Percentiles rank a stretch among this genome's conserved stretches.
Conservation (phyloP, 2,888 invertebrate genomes). For the Drosophila crucigera region DNA sequence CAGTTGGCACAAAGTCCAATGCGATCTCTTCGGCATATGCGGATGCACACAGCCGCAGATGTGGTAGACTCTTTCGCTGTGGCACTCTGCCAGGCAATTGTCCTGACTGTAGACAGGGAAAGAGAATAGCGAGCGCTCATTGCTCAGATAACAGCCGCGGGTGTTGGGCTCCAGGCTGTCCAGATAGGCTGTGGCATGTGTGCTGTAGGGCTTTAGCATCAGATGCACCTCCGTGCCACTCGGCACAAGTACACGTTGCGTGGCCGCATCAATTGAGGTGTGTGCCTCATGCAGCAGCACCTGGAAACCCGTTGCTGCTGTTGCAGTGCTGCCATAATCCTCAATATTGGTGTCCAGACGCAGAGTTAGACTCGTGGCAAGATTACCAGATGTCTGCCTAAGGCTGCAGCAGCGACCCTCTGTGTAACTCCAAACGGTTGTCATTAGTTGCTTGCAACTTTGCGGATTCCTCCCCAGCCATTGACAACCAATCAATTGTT, state of each 20-base stretch:
- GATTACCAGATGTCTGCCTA: conserved; percentile 88
- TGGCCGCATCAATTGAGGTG: conserved; percentile 87
- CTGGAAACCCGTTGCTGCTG: conserved; percentile 87
- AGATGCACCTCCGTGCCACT: conserved; percentile 87
- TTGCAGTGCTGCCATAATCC: conserved; percentile 87
- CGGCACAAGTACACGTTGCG: conserved; percentile 87
- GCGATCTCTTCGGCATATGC: conserved; percentile 85
- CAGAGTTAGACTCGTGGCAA: conserved; percentile 88
- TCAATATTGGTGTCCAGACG: conserved; percentile 86
- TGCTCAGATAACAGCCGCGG: conserved; percentile 87
- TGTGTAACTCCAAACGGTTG: conserved; percentile 84
- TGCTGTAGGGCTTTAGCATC: conserved; percentile 87
- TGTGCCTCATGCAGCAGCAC: conserved; percentile 88
- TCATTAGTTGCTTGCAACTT: conserved; percentile 87
- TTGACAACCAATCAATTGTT: conserved; percentile 86
- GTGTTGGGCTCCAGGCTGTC: conserved; percentile 83
- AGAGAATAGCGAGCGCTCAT: conserved; percentile 85
- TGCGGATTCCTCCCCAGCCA: conserved; percentile 87
- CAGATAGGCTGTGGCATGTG: conserved; percentile 87
- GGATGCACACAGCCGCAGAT: conserved; percentile 88
- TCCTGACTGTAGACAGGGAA: conserved; percentile 87
- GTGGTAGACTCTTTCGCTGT: conserved; percentile 85
- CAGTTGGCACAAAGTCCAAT: conserved; percentile 70
- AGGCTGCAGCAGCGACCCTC: conserved; percentile 89
- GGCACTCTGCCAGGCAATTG: conserved; percentile 88